Percentiles rank a stretch among this genome's conserved stretches.
phyloP scores from a whole-genome alignment of 2,113 vertebrate species.

The Chaetodon trifascialis region DNA sequence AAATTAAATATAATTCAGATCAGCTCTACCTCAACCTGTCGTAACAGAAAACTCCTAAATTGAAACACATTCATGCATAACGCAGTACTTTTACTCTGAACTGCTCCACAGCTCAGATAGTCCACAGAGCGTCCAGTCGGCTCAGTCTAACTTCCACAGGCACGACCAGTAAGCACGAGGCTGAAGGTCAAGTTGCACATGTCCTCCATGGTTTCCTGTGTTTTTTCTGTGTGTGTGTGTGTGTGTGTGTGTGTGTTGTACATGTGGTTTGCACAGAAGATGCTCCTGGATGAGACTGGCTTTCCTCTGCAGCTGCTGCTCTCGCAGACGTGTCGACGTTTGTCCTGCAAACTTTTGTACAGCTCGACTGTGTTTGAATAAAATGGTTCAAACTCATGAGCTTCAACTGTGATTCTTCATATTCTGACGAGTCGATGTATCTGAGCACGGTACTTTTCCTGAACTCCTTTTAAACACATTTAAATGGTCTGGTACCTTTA shows the following conservation, averaged over 20 bases:
- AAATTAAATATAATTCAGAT: no score
- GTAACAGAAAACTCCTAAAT: no score
- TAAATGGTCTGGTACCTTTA: no score
- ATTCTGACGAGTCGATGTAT: background rate
- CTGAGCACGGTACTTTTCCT: no score
- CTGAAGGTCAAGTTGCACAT: background rate
- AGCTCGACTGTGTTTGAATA: conserved; percentile 49
- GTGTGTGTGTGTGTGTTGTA: background rate
- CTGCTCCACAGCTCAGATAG: no score
- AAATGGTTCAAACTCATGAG: conserved; percentile 21
- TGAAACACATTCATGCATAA: no score
- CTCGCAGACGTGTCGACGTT: background rate
- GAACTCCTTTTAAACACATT: no score
- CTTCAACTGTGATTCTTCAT: background rate
- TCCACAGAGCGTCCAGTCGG: no score
- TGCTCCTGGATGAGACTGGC: conserved; percentile 44
- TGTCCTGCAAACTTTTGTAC: conserved; percentile 32
- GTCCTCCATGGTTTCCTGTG: background rate
- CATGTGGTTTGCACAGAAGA: background rate
- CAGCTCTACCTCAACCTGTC: no score
- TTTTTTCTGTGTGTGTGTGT: no score
- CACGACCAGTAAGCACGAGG: background rate
- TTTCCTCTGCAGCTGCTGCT: conserved; percentile 11
- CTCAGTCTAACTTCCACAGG: background rate
- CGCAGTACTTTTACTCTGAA: no score